Base-by-base conservation (phyloP, 2,797 vertebrate genomes). In the Acrossocheilus wenchowensis region DNA sequence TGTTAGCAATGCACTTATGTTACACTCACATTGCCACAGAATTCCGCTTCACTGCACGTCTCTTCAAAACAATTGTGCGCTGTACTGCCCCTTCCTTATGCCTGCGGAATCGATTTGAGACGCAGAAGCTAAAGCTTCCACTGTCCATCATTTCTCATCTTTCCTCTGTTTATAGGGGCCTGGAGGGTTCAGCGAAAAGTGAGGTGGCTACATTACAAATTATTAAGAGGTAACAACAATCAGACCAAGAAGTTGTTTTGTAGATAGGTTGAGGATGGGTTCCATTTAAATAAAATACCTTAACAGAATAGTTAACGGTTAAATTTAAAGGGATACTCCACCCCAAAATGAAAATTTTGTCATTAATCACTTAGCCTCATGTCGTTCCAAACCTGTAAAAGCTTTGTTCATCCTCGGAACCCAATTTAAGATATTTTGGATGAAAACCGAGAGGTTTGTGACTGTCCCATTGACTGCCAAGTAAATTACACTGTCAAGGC, bases 21-120 rank as follows among this genome's bases (percentile, higher is more conserved):
- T 93, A 88, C 92, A 93, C 90, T 89, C 93, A 90, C 88, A 93
- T 92, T 92, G 92, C 89, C 93, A 92, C 91, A 90, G 91, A 93
- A 94, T 92, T 93, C 92, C 81, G 91, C 91, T 92, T 94, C 91
- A 89, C 86, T 93, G 91, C 90, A 82, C 88, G 89, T 90, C 90
- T 89, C 88, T 85, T 92, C 88, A 92, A 92, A 91, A 91, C 88
- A 93, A 92, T 82, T 30, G 82, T 74, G 72, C 34, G 50, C 71
- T 73, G 39, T 34, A 43, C 86, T 83, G 82, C 66, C 41, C 36
- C 81, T 87, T 88, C 81, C 87, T 78, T 73, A 69, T 79, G 81
- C 43, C 74, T 87, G 80, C 39, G n/a, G 83, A 87, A 88, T 87
- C 73, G 69, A 87, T 89, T 88, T 90, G 85, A 39, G 78, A 80